Evolutionary conservation across 2,113 vertebrate genomes (phyloP).

Genomic region (Kryptolebias marmoratus): DNA sequence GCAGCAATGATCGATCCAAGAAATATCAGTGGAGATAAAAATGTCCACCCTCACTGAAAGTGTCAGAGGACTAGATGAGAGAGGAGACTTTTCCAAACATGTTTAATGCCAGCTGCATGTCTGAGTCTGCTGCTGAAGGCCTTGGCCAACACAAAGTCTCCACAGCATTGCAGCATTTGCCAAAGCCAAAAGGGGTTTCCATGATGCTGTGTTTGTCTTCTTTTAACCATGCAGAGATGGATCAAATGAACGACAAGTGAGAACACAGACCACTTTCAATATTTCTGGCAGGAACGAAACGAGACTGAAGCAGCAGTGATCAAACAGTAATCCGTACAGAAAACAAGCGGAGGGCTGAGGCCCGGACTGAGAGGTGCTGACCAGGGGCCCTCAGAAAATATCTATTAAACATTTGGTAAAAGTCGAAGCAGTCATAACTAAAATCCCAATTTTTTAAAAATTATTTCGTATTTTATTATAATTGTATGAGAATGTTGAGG

Average conservation of each 20-base stretch:
- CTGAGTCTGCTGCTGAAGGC: slow-evolving; percentile 30
- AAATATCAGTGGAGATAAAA: slow-evolving; percentile 34
- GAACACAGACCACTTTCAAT: slow-evolving; percentile 52
- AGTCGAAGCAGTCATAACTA: too few species aligned
- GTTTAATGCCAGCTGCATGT: slow-evolving; percentile 48
- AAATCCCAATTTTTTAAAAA: too few species aligned
- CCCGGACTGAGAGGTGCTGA: slow-evolving; percentile 5
- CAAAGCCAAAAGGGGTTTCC: slow-evolving; percentile 56
- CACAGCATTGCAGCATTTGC: slow-evolving; percentile 45
- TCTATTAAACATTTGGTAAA: too few species aligned
- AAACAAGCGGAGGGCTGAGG: not conserved
- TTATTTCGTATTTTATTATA: too few species aligned
- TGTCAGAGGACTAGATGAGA: slow-evolving; percentile 52
- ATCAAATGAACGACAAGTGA: slow-evolving; percentile 60
- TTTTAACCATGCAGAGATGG: slow-evolving; percentile 45
- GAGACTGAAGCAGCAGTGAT: slow-evolving; percentile 26
- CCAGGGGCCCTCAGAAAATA: not conserved
- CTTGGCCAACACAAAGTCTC: slow-evolving; percentile 55
- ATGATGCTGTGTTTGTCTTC: slow-evolving; percentile 56
- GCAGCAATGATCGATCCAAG: slow-evolving; percentile 25
- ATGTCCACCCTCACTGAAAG: slow-evolving; percentile 33
- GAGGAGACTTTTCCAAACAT: slow-evolving; percentile 40
- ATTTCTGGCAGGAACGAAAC: slow-evolving; percentile 41
- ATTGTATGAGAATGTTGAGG: too few species aligned
- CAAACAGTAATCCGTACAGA: slow-evolving; percentile 35